A percentile compares a stretch with the other conserved stretches of the same genome.
Conservation (phyloP, 2,113 vertebrate genomes). For the Balaenoptera acutorostrata region DNA sequence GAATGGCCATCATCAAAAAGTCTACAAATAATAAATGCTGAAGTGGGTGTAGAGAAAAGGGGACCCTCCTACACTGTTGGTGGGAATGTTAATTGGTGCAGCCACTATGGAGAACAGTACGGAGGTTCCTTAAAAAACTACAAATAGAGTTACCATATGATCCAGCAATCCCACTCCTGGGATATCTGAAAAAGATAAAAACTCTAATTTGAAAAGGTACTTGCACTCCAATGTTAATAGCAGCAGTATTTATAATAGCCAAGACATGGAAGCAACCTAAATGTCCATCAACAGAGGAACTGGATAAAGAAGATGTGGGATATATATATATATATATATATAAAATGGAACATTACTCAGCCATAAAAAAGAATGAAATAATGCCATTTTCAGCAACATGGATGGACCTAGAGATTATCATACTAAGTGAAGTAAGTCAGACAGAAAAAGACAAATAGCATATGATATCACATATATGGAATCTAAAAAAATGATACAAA, state of each 20-base stretch:
- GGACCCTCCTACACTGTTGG: not conserved
- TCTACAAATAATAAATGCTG: not conserved
- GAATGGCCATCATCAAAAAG: not conserved
- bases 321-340: no score
- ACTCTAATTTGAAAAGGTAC: not conserved
- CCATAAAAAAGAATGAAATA: no score
- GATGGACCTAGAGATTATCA: no score
- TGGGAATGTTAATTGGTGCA: not conserved
- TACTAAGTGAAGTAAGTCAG: no score
- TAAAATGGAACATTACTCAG: no score
- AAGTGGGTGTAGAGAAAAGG: not conserved
- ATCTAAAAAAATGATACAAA: no score
- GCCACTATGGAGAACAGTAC: not conserved
- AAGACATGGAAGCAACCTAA: not conserved
- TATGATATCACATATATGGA: no score
- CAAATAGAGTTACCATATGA: not conserved
- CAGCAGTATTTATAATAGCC: not conserved
- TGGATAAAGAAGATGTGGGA: not conserved
- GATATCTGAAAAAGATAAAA: not conserved
- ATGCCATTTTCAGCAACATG: no score
- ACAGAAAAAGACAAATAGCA: no score
- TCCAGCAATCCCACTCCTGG: not conserved
- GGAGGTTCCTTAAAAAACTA: not conserved
- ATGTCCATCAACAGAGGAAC: not conserved
- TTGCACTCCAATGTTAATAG: not conserved